phyloP scores from a whole-genome alignment of 2,797 vertebrate genomes.

The Peromyscus aztecus region DNA sequence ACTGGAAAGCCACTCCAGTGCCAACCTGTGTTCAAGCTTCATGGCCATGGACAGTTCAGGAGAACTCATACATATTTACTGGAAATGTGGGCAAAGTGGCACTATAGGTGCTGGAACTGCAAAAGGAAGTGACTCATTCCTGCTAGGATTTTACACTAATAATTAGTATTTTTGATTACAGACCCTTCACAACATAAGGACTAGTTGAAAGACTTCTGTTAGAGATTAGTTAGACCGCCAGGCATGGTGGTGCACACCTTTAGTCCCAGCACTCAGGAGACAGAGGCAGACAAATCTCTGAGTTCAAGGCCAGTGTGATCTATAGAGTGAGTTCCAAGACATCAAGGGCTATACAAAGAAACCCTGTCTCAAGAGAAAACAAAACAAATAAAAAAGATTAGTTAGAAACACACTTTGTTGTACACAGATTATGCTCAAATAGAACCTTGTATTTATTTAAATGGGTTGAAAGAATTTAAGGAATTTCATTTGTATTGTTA shows the following conservation, averaged over 20 bases:
- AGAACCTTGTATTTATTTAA: not conserved
- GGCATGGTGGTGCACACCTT: not conserved
- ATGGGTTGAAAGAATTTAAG: conserved; percentile 1
- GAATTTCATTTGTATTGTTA: not conserved
- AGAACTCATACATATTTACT: not conserved
- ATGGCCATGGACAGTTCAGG: not conserved
- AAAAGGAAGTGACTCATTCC: not conserved
- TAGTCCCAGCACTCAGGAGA: not conserved
- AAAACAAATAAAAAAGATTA: not conserved
- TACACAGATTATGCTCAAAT: not conserved
- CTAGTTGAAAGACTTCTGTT: not conserved
- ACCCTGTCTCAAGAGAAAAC: not conserved
- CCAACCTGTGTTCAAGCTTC: not conserved
- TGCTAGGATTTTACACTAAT: not conserved
- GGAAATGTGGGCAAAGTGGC: not conserved
- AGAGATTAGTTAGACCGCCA: conserved; percentile 8
- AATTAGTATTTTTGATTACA: conserved; percentile 11
- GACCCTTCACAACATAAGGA: not conserved
- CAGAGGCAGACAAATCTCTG: not conserved
- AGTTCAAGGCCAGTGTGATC: not conserved
- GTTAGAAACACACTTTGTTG: not conserved
- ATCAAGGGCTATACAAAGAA: not conserved
- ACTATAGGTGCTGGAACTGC: not conserved
- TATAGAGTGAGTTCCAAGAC: not conserved
- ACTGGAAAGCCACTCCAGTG: not conserved